Conservation (phyloP, 2,888 invertebrate species). For the Suillia variegata region DNA sequence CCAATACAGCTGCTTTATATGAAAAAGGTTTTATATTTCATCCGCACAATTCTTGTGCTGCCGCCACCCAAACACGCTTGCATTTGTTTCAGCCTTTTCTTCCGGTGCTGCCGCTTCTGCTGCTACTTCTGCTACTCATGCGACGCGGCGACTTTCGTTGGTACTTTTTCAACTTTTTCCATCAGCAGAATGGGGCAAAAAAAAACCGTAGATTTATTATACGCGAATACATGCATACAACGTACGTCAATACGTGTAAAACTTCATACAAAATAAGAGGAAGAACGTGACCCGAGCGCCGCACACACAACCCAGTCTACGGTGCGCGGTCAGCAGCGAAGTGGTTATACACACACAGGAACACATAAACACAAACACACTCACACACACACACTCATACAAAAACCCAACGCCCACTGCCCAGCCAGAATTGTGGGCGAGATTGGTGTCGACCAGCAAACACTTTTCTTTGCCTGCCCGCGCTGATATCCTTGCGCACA, state of each 20-base stretch:
- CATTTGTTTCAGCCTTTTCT: neutral
- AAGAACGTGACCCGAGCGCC: slow-evolving; percentile 16
- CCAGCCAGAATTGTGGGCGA: neutral
- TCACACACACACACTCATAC: slow-evolving; percentile 16
- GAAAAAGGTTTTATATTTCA: neutral
- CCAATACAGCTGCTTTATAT: neutral
- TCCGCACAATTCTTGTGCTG: neutral
- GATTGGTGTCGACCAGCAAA: too few species aligned
- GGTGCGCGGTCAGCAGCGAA: too few species aligned
- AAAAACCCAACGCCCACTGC: neutral
- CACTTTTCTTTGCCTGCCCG: too few species aligned
- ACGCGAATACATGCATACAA: neutral
- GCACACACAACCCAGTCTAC: neutral
- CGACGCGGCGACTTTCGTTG: slow-evolving; percentile 1
- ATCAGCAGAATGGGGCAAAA: too few species aligned
- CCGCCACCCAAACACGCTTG: neutral
- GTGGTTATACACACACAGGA: slow-evolving; percentile 1
- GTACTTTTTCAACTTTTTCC: slow-evolving; percentile 11
- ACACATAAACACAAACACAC: slow-evolving; percentile 21
- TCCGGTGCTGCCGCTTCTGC: neutral
- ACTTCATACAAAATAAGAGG: slow-evolving; percentile 16
- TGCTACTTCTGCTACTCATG: neutral
- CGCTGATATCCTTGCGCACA: neutral
- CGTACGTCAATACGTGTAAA: slow-evolving; percentile 4
- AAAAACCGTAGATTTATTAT: slow-evolving; percentile 23